These are phyloP conservation scores for Phasia obesa DNA, from an alignment of 2,888 invertebrate genomes.

Conservation along the genomic window DNA sequence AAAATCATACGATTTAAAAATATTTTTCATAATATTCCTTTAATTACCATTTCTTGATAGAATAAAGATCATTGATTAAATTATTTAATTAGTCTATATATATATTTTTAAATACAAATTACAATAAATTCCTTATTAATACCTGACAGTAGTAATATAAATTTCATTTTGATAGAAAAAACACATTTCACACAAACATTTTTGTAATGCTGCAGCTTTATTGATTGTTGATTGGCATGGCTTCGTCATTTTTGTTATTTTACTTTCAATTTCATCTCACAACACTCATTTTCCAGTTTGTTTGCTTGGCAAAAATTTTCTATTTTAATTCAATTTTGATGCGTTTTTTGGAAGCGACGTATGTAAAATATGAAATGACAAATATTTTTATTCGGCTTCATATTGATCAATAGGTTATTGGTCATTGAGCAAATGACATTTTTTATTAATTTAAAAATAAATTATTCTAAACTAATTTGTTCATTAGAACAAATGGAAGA, in stretches of 20 bases:
- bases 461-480: no score
- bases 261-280: slow-evolving; percentile 49
- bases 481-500: no score
- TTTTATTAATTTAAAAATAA: slow-evolving; percentile 20
- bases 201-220: slow-evolving; percentile 36
- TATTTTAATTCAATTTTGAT: slow-evolving; percentile 23
- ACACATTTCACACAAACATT: neutral
- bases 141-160: neutral
- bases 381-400: slow-evolving; percentile 29
- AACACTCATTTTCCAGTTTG: slow-evolving; percentile 59
- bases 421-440: slow-evolving; percentile 12
- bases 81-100: no score
- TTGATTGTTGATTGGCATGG: slow-evolving; percentile 5
- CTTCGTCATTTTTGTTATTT: slow-evolving; percentile 16
- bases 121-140: neutral
- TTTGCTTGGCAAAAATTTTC: slow-evolving; percentile 51
- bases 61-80: no score
- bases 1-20: no score
- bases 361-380: slow-evolving; percentile 33
- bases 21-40: no score
- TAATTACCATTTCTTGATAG: no score
- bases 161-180: slow-evolving; percentile 1
- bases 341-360: neutral
- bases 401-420: slow-evolving; percentile 38
- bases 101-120: neutral